phyloP scores from a whole-genome alignment of 2,113 vertebrate species.

The Clarias batrachus region DNA sequence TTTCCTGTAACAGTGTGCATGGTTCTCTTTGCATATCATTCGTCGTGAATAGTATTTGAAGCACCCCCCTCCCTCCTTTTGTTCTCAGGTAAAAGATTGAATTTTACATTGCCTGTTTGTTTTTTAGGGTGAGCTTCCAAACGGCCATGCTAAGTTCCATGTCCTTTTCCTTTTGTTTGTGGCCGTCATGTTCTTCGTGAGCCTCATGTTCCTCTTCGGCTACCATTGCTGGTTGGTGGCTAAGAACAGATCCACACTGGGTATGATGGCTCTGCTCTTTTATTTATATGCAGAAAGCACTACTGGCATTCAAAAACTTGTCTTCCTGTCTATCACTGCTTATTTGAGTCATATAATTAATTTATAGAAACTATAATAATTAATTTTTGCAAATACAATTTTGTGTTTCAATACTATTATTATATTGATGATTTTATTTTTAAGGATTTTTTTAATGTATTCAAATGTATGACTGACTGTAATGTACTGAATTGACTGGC shows the following conservation, averaged over 20 bases:
- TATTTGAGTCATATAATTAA: background rate
- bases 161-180: slow-evolving; percentile 96
- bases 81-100: background rate
- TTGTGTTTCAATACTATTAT: background rate
- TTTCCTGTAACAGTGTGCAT: background rate
- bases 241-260: slow-evolving; percentile 93
- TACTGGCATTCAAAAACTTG: background rate
- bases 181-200: slow-evolving; percentile 96
- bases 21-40: background rate
- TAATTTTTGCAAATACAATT: background rate
- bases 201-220: slow-evolving; percentile 94
- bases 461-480: too few relatives aligned
- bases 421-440: too few relatives aligned
- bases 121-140: slow-evolving; percentile 82
- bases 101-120: background rate
- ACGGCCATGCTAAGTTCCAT: slow-evolving; percentile 90
- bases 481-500: too few relatives aligned
- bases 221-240: slow-evolving; percentile 97
- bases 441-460: too few relatives aligned
- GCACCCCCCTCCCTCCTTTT: too few relatives aligned
- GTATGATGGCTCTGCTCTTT: slow-evolving; percentile 69
- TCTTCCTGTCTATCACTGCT: background rate
- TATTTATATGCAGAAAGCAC: background rate
- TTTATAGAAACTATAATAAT: background rate
- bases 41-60: background rate